phyloP scores from a whole-genome alignment of 1,140 invertebrate genomes.

The Ganaspis sp. region DNA sequence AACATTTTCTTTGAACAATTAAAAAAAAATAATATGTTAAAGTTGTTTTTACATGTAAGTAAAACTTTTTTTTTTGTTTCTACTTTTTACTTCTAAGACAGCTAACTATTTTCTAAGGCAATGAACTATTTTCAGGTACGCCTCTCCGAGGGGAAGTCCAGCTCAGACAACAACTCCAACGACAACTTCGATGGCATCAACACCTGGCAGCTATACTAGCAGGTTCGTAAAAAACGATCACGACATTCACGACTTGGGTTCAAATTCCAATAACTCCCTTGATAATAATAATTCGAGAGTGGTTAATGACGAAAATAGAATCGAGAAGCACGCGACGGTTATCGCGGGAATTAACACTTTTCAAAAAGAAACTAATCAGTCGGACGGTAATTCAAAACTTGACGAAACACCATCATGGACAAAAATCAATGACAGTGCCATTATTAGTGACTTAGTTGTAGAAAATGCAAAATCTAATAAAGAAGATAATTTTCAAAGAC shows the following conservation, averaged over 20 bases:
- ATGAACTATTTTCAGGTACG: slow-evolving; percentile 61
- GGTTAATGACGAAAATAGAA: slow-evolving; percentile 55
- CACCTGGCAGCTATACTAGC: slow-evolving; percentile 73
- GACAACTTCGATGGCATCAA: slow-evolving; percentile 55
- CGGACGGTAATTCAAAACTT: slow-evolving; percentile 24
- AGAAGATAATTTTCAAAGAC: slow-evolving; percentile 47
- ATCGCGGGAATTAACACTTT: slow-evolving; percentile 50
- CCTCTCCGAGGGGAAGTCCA: slow-evolving; percentile 73
- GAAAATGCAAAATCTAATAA: slow-evolving; percentile 48
- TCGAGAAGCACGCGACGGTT: slow-evolving; percentile 43
- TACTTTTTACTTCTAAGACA: slow-evolving; percentile 5
- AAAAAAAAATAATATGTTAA: too few species aligned
- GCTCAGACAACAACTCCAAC: slow-evolving; percentile 67
- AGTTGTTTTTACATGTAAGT: too few species aligned
- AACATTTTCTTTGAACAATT: too few species aligned
- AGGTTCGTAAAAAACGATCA: slow-evolving; percentile 75
- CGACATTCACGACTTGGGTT: slow-evolving; percentile 68
- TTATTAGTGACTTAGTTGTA: slow-evolving; percentile 46
- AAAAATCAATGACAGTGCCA: neutral
- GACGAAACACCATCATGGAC: neutral
- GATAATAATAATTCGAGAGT: slow-evolving; percentile 70
- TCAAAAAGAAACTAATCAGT: slow-evolving; percentile 34
- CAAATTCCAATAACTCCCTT: slow-evolving; percentile 72
- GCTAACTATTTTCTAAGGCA: neutral
- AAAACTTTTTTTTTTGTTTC: slow-evolving; percentile 1